A percentile compares a stretch with the other conserved stretches of the same genome.
phyloP scores from a whole-genome alignment of 2,888 invertebrate species.

The Leptopilina myrica region DNA sequence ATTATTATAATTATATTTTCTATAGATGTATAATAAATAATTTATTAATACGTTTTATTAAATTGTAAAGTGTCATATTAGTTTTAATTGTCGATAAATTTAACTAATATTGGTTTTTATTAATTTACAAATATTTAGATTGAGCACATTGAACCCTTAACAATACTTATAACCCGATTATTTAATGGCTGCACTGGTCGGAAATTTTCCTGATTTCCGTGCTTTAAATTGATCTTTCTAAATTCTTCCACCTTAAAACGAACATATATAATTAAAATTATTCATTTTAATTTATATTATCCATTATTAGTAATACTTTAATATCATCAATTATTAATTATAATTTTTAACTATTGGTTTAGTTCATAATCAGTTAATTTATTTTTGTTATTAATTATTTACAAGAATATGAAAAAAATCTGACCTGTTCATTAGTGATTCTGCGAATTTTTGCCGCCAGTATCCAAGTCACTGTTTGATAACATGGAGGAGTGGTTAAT shows the following conservation, averaged over 20 bases:
- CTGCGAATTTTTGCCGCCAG: not conserved
- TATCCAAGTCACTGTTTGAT: conserved; percentile 18
- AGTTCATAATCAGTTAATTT: no score
- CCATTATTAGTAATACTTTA: no score
- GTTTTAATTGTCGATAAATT: no score
- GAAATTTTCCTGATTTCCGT: not conserved
- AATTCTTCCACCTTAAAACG: not conserved
- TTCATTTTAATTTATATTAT: no score
- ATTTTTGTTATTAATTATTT: no score
- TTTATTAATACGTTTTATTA: no score
- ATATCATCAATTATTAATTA: no score
- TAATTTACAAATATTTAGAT: not conserved
- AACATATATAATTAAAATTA: no score
- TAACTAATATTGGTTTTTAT: not conserved
- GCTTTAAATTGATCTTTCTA: not conserved
- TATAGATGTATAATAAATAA: no score
- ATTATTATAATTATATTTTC: no score
- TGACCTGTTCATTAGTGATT: conserved; percentile 2
- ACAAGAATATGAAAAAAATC: not conserved
- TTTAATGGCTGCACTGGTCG: conserved; percentile 13
- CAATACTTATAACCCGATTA: not conserved
- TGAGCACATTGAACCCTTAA: not conserved
- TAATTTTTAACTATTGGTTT: no score
- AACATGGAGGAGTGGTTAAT: conserved; percentile 12
- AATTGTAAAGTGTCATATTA: no score